Percentiles rank a stretch among this genome's conserved stretches.
These are phyloP conservation scores for Pyrrhosoma nymphula DNA, from an alignment of 2,888 invertebrate genomes.

Conservation along the genomic window DNA sequence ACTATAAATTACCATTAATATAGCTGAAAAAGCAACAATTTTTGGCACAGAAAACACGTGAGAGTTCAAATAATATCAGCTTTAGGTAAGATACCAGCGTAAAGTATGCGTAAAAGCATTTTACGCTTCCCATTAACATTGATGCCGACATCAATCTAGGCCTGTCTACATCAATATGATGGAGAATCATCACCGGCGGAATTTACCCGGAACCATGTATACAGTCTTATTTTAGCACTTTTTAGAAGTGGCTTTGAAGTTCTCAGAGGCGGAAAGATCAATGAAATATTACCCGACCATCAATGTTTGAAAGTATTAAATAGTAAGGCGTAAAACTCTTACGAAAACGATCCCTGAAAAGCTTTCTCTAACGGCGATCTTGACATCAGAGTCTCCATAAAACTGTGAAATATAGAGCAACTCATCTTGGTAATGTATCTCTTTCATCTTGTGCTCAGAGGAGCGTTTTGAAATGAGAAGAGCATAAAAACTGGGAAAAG, in stretches of 20 bases:
- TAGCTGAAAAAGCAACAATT: too few relatives aligned
- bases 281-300: constrained; percentile 48
- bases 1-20: too few relatives aligned
- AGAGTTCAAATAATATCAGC: too few relatives aligned
- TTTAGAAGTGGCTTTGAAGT: constrained; percentile 37
- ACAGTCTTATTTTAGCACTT: not conserved
- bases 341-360: constrained; percentile 43
- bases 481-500: constrained; percentile 34
- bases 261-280: constrained; percentile 41
- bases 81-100: too few relatives aligned
- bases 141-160: not conserved
- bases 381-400: constrained; percentile 31
- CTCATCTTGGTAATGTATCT: constrained; percentile 24
- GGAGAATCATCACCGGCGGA: not conserved
- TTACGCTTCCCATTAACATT: not conserved
- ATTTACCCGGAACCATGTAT: not conserved
- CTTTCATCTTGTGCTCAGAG: constrained; percentile 21
- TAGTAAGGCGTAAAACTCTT: not conserved
- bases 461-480: constrained; percentile 55
- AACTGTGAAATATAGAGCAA: constrained; percentile 52
- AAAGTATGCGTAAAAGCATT: not conserved
- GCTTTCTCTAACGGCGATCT: constrained; percentile 7
- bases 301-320: constrained; percentile 46
- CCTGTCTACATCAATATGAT: not conserved
- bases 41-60: too few relatives aligned